phyloP scores from a whole-genome alignment of 2,113 vertebrate species.

The Eurystomus gularis region DNA sequence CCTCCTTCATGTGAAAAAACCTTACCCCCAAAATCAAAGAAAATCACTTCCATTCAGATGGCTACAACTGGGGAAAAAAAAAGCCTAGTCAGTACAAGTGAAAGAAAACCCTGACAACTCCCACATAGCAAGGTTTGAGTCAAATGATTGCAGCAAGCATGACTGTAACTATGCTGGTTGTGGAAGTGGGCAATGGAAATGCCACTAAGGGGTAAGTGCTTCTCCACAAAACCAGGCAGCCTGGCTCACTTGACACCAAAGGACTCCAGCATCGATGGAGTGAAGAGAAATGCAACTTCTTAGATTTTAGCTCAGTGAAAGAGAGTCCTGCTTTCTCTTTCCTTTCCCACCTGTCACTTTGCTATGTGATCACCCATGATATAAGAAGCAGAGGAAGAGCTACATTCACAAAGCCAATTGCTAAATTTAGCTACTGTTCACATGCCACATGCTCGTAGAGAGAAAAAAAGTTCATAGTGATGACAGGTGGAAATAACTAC shows the following conservation, averaged over 20 bases:
- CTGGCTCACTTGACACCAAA: rapidly evolving
- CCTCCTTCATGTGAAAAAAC: neutral
- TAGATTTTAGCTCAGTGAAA: neutral
- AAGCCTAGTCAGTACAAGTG: neutral
- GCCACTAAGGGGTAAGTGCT: neutral
- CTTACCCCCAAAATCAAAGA: neutral
- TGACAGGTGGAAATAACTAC: slow-evolving; percentile 8
- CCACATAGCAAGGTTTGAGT: neutral
- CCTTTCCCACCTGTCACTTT: neutral
- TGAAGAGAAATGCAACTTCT: neutral
- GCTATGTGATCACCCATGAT: neutral
- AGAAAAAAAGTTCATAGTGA: neutral
- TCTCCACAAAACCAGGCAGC: neutral
- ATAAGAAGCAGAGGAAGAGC: neutral
- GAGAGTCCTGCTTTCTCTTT: neutral
- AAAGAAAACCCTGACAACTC: neutral
- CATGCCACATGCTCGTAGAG: neutral
- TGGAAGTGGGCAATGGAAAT: neutral
- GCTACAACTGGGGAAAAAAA: neutral
- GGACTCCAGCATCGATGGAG: neutral
- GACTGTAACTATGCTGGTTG: neutral
- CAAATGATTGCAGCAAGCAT: neutral
- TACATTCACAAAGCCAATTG: neutral
- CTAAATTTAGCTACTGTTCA: slow-evolving; percentile 14
- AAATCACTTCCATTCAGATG: neutral